These are phyloP conservation scores for Nannoperca australis DNA, from an alignment of 2,797 vertebrate genomes.

Conservation along the genomic window DNA sequence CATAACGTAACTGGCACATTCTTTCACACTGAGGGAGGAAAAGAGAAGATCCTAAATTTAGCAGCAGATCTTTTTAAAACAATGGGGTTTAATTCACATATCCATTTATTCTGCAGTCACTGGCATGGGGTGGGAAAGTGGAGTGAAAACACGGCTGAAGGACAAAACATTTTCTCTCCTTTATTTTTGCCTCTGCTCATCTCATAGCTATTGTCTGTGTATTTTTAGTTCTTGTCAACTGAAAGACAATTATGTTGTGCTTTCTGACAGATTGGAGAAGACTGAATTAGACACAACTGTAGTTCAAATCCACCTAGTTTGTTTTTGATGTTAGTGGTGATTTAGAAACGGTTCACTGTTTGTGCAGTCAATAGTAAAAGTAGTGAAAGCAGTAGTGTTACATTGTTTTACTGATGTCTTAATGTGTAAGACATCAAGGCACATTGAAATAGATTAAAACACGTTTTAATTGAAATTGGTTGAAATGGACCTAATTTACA, in stretches of 20 bases:
- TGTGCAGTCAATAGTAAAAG: not conserved
- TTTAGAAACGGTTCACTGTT: slow-evolving; percentile 1
- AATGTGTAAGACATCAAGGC: not conserved
- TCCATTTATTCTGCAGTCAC: slow-evolving; percentile 85
- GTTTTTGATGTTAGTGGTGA: slow-evolving; percentile 1
- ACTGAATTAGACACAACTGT: slow-evolving; percentile 55
- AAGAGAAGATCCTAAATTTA: slow-evolving; percentile 79
- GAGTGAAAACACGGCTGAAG: slow-evolving; percentile 81
- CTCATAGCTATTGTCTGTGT: slow-evolving; percentile 84
- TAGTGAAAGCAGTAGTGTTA: not conserved
- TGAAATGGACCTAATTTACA: not conserved
- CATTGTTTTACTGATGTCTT: not conserved
- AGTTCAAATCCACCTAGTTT: slow-evolving; percentile 36
- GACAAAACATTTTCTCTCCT: slow-evolving; percentile 78
- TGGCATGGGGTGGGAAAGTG: slow-evolving; percentile 80
- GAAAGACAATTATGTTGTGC: slow-evolving; percentile 85
- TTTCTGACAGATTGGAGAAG: slow-evolving; percentile 73
- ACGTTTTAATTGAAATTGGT: not conserved
- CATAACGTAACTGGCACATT: slow-evolving; percentile 72
- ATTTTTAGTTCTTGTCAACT: slow-evolving; percentile 86
- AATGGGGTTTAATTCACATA: slow-evolving; percentile 87
- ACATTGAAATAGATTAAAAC: not conserved
- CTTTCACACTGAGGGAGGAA: slow-evolving; percentile 66
- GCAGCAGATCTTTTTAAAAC: slow-evolving; percentile 82
- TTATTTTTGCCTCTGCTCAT: slow-evolving; percentile 81